Conservation (phyloP, 2,888 invertebrate genomes). For the Tiliacea aurago region DNA sequence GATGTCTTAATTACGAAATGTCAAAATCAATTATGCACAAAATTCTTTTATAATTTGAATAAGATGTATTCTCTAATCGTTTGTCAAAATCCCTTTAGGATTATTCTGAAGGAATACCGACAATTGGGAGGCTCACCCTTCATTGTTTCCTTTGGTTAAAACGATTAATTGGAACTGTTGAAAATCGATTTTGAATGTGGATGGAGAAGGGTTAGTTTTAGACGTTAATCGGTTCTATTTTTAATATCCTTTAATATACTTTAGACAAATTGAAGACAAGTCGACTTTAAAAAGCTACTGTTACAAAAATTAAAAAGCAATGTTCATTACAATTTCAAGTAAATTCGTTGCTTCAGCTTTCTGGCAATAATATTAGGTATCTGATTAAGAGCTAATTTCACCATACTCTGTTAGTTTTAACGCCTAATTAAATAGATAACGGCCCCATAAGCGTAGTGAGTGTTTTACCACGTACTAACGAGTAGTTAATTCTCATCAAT, state of each 20-base stretch:
- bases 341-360: background rate
- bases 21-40: slow-evolving; percentile 87
- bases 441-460: too few species aligned
- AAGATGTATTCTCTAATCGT: slow-evolving; percentile 82
- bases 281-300: background rate
- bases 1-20: slow-evolving; percentile 71
- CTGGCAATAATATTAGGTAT: background rate
- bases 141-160: slow-evolving; percentile 63
- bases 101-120: slow-evolving; percentile 39
- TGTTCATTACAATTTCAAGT: background rate
- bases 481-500: too few species aligned
- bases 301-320: background rate
- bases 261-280: background rate
- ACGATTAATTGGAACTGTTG: slow-evolving; percentile 63
- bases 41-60: slow-evolving; percentile 80
- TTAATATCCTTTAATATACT: background rate
- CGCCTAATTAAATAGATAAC: too few species aligned
- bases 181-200: slow-evolving; percentile 55
- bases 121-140: slow-evolving; percentile 62
- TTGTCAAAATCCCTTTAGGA: slow-evolving; percentile 78
- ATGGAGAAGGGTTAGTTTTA: slow-evolving; percentile 36
- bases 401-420: too few species aligned
- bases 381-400: too few species aligned
- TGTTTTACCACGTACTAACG: too few species aligned
- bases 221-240: slow-evolving; percentile 25